phyloP scores from a whole-genome alignment of 2,113 vertebrate species.

The Zosterops lateralis region DNA sequence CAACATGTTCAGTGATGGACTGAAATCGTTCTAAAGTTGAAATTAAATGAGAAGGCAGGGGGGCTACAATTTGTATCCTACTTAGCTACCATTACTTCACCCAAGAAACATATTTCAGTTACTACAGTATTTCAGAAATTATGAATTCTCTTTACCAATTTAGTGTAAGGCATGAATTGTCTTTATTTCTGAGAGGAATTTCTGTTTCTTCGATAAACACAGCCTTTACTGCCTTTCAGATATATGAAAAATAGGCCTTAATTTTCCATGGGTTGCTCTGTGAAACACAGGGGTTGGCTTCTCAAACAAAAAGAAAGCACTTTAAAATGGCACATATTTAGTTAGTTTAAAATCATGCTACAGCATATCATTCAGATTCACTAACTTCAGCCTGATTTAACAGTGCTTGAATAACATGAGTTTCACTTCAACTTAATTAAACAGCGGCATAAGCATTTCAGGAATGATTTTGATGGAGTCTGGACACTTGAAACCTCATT shows the following conservation, averaged over 20 bases:
- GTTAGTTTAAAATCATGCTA: slow-evolving; percentile 21
- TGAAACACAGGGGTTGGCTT: neutral
- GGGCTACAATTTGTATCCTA: neutral
- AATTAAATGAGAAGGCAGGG: slow-evolving; percentile 24
- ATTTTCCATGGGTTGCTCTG: neutral
- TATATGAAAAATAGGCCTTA: neutral
- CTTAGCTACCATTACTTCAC: neutral
- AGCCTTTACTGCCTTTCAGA: neutral
- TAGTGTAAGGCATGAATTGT: neutral
- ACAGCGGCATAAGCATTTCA: slow-evolving; percentile 41
- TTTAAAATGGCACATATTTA: neutral
- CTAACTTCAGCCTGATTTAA: slow-evolving; percentile 51
- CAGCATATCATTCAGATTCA: slow-evolving; percentile 27
- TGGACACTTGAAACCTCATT: slow-evolving; percentile 47
- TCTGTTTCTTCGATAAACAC: neutral
- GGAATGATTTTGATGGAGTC: slow-evolving; percentile 43
- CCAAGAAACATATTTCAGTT: neutral
- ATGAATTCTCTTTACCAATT: neutral
- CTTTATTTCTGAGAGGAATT: neutral
- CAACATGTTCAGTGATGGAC: slow-evolving; percentile 32
- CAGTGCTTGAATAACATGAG: slow-evolving; percentile 47
- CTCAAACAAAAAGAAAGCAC: neutral
- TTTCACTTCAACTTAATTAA: slow-evolving; percentile 66
- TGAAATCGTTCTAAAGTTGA: slow-evolving; percentile 29
- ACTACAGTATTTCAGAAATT: neutral